Base-by-base conservation (phyloP, 2,797 vertebrate genomes). In the Dicrostonyx torquatus region DNA sequence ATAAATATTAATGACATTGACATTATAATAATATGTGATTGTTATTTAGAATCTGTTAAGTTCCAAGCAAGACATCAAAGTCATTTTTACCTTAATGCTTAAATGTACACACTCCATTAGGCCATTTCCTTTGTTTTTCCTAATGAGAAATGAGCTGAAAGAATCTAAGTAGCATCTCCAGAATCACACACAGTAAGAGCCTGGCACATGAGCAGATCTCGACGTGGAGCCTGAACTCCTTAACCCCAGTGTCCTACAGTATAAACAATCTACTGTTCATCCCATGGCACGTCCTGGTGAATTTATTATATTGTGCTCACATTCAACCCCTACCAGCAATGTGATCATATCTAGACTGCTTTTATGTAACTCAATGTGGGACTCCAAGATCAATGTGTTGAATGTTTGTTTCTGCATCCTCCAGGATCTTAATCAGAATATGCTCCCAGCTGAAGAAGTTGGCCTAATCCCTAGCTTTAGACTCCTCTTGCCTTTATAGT, bases 391-490 rank as follows among this genome's bases (percentile, higher is more conserved):
- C 83, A 90, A 83, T 76, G 90, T 58, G 83, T 75, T 62, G 1
- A 91, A 73, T 80, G 53, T 80, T 95, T 78, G 11, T 82, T 93
- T 89, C n/a, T 53, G 78, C 22, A 45, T 58, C 37, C 40, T 68
- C 83, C 24, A 94, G 64, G 93, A 92, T 96, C 90, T 95, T 95
- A 89, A 95, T 68, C 85, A 92, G 53, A 90, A 72, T 72, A 62
- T 72, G 58, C 82, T 91, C 66, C 58, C 58, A 92, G 87, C 26
- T 80, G 84, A 83, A 88, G 78, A 91, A 91, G 14, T 8, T 62
- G 29, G 55, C 66, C 72, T 89, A 68, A 94, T 87, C 89, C 88
- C 68, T 77, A 72, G 79, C 64, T 85, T 72, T 55, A 34, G 15
- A 72, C 58, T 5, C 75, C 66, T 6, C 45, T 68, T 26, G 84